phyloP scores from a whole-genome alignment of 1,140 invertebrate genomes.

The Drosophila sp. region DNA sequence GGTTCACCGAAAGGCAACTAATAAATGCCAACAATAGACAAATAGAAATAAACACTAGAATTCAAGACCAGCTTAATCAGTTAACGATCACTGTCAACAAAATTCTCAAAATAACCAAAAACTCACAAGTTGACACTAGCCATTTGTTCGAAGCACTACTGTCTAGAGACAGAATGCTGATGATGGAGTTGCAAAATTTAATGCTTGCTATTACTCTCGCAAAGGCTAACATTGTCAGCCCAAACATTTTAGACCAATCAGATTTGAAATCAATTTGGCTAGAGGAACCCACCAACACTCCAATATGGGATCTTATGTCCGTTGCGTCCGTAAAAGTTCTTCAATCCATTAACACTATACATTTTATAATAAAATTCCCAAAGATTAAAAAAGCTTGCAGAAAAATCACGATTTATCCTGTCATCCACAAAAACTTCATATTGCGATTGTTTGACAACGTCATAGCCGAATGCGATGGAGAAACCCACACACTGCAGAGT shows the following conservation, averaged over 20 bases:
- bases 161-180: constrained; percentile 33
- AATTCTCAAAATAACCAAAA: constrained; percentile 14
- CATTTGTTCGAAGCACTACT: constrained; percentile 29
- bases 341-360: constrained; percentile 10
- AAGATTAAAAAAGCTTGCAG: constrained; percentile 21
- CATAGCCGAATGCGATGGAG: constrained; percentile 20
- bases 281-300: constrained; percentile 33
- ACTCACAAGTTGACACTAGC: constrained; percentile 25
- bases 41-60: constrained; percentile 13
- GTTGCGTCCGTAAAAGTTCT: constrained; percentile 25
- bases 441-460: constrained; percentile 18
- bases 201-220: constrained; percentile 30
- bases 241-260: constrained; percentile 33
- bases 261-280: constrained; percentile 36
- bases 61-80: constrained; percentile 23
- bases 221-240: constrained; percentile 30
- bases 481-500: constrained; percentile 3
- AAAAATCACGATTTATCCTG: constrained; percentile 25
- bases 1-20: background rate
- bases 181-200: constrained; percentile 31
- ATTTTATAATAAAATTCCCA: constrained; percentile 32
- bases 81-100: constrained; percentile 9
- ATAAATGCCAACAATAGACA: constrained; percentile 19
- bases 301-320: constrained; percentile 34
- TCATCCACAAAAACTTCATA: background rate